Percentiles rank a stretch among this genome's conserved stretches.
Evolutionary conservation across 2,888 invertebrate species (phyloP).

Genomic region (Colletes collaris): DNA sequence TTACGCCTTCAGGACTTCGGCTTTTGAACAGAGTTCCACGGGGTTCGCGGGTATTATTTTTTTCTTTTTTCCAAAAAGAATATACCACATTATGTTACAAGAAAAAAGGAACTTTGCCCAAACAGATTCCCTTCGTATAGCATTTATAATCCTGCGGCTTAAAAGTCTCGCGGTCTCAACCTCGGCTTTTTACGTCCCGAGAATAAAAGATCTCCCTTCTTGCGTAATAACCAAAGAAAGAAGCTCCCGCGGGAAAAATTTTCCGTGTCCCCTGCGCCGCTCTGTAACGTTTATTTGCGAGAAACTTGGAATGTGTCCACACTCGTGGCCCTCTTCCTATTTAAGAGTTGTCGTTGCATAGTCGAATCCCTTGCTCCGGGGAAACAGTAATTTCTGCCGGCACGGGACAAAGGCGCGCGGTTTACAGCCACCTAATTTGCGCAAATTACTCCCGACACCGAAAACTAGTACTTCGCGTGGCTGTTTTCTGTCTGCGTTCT

Average conservation of each 20-base stretch:
- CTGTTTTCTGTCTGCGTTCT: conserved; percentile 10
- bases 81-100: background rate
- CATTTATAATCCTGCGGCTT: conserved; percentile 48
- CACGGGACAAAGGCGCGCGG: conserved; percentile 14
- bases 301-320: conserved; percentile 52
- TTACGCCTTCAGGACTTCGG: background rate
- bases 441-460: conserved; percentile 21
- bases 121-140: conserved; percentile 29
- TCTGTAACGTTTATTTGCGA: conserved; percentile 54
- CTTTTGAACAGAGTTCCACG: background rate
- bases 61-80: background rate
- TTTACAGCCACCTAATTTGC: conserved; percentile 21
- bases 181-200: conserved; percentile 29
- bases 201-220: conserved; percentile 36
- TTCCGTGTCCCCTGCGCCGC: conserved; percentile 3
- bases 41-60: background rate
- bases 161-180: conserved; percentile 26
- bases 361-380: conserved; percentile 4
- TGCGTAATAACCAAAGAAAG: conserved; percentile 29
- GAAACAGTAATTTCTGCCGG: conserved; percentile 8
- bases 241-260: conserved; percentile 35
- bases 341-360: conserved; percentile 24
- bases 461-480: conserved; percentile 4
- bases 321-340: conserved; percentile 23
- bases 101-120: background rate